Percentiles rank a stretch among this genome's conserved stretches.
These are phyloP conservation scores for Chaetops frenatus DNA, from an alignment of 2,113 vertebrate genomes.

Conservation along the genomic window DNA sequence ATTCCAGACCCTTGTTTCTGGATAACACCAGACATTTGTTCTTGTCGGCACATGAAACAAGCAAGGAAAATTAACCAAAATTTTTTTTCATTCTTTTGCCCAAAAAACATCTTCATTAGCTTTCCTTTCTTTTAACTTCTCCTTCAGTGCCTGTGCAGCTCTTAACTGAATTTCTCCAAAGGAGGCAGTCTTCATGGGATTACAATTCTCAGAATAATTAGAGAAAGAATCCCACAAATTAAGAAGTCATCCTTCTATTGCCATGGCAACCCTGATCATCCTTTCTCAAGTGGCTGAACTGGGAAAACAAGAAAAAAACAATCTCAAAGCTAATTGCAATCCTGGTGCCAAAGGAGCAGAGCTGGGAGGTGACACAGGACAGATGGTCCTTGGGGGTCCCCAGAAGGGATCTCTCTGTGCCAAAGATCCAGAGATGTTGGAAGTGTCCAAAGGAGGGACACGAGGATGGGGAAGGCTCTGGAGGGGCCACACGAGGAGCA, in stretches of 20 bases:
- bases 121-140: not conserved
- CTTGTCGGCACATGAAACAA: not conserved
- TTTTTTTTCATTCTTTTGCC: not conserved
- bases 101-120: not conserved
- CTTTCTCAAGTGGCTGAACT: not conserved
- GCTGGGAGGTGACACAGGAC: not conserved
- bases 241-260: slow-evolving; percentile 10
- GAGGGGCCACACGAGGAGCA: not conserved
- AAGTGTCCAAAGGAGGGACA: not conserved
- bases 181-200: not conserved
- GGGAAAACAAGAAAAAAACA: not conserved
- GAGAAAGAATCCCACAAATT: slow-evolving; percentile 5
- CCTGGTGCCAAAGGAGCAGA: not conserved
- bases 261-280: slow-evolving; percentile 16
- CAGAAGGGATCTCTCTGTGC: not conserved
- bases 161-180: not conserved
- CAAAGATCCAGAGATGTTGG: not conserved
- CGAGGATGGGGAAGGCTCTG: not conserved
- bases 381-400: accelerated
- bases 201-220: not conserved
- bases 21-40: not conserved
- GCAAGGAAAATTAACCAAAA: not conserved
- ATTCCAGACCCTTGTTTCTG: not conserved
- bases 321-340: not conserved
- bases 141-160: not conserved